Evolutionary conservation across 1,140 invertebrate genomes (phyloP).

Genomic region (Copidosoma floridanum): DNA sequence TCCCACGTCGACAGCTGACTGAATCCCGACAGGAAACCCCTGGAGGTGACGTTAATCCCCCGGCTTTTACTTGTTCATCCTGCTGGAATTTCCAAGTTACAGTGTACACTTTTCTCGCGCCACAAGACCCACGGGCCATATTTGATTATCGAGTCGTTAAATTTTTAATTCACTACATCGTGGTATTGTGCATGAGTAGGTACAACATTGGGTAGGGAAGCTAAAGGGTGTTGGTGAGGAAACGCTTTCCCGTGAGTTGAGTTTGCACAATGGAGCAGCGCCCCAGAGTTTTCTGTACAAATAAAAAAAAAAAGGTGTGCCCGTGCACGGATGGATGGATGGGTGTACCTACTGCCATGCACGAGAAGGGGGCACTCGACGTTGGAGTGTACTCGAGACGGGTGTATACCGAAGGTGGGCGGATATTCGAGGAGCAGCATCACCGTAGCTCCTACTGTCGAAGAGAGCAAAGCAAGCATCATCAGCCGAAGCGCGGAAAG

Average conservation of each 20-base stretch:
- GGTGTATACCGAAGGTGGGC: conserved; percentile 40
- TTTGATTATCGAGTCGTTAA: no score
- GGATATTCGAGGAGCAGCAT: conserved; percentile 28
- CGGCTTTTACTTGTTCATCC: not conserved
- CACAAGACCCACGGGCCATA: not conserved
- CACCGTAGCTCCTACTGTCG: not conserved
- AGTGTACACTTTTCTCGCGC: not conserved
- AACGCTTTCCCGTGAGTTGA: no score
- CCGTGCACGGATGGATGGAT: no score
- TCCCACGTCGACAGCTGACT: not conserved
- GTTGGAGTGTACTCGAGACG: conserved; percentile 28
- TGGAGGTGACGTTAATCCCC: not conserved
- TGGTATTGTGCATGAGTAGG: no score
- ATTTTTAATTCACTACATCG: no score
- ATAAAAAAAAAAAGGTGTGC: conserved; percentile 25
- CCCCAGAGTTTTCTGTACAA: conserved; percentile 13
- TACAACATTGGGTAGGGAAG: no score
- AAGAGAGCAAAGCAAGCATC: conserved; percentile 37
- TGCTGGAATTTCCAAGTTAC: not conserved
- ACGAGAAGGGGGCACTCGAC: conserved; percentile 18
- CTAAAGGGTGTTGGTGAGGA: no score
- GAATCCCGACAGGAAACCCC: not conserved
- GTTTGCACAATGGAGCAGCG: conserved; percentile 8
- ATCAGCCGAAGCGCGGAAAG: conserved; percentile 8
- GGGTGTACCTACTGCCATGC: no score